Evolutionary conservation across 2,888 invertebrate genomes (phyloP).

Genomic region (Orgyia antiqua): DNA sequence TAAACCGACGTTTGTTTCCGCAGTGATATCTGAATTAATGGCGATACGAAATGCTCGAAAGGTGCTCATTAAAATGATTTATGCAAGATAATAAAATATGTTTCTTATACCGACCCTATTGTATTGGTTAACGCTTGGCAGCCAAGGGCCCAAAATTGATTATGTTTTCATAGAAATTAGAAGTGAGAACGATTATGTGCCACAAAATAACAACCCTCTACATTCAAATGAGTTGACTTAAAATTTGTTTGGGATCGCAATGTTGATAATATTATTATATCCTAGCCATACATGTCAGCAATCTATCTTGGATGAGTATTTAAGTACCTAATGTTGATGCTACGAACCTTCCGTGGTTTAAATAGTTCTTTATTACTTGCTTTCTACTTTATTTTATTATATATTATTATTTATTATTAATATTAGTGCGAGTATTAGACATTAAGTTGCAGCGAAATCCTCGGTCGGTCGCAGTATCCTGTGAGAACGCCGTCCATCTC

Average conservation of each 20-base stretch:
- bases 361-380: too few species aligned
- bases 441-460: slow-evolving; percentile 25
- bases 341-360: too few species aligned
- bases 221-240: too few species aligned
- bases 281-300: too few species aligned
- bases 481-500: slow-evolving; percentile 63
- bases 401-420: too few species aligned
- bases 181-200: too few species aligned
- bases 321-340: too few species aligned
- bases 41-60: slow-evolving; percentile 74
- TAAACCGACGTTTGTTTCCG: slow-evolving; percentile 78
- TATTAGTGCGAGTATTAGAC: slow-evolving; percentile 15
- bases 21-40: slow-evolving; percentile 78
- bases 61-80: slow-evolving; percentile 78
- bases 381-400: too few species aligned
- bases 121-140: slow-evolving; percentile 54
- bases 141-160: slow-evolving; percentile 15
- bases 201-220: too few species aligned
- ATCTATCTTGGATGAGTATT: too few species aligned
- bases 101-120: slow-evolving; percentile 56
- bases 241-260: too few species aligned
- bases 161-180: slow-evolving; percentile 25
- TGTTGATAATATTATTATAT: too few species aligned
- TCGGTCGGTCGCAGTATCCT: slow-evolving; percentile 17
- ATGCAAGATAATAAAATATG: slow-evolving; percentile 71